Conservation (phyloP, 2,113 vertebrate species). For the Maccullochella peelii region DNA sequence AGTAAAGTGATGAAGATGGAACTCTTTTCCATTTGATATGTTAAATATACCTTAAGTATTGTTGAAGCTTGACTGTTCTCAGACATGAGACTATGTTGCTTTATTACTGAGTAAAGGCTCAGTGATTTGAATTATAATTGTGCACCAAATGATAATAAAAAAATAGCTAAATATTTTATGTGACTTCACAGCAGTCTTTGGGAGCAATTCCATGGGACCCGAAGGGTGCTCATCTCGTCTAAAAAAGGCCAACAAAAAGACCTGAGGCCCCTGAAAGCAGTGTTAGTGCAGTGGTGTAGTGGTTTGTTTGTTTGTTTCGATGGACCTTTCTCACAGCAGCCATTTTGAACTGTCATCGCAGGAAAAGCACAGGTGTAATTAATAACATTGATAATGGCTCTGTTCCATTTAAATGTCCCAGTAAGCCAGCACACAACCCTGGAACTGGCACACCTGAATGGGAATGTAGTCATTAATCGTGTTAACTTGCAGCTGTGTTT, state of each 20-base stretch:
- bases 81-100: conserved; percentile 12
- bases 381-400: conserved; percentile 19
- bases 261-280: neutral
- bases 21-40: conserved; percentile 32
- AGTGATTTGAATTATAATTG: neutral
- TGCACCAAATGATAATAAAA: neutral
- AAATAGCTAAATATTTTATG: neutral
- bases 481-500: conserved; percentile 45
- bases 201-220: neutral
- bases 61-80: conserved; percentile 2
- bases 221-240: neutral
- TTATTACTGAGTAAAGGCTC: neutral
- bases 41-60: conserved; percentile 36
- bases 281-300: neutral
- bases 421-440: conserved; percentile 4
- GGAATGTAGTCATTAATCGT: conserved; percentile 37
- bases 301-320: neutral
- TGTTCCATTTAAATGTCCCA: conserved; percentile 39
- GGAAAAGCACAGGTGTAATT: conserved; percentile 35
- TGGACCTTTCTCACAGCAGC: conserved; percentile 9
- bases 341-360: neutral
- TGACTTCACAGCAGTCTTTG: neutral
- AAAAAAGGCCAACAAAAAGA: neutral
- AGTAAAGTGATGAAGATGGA: conserved; percentile 49
- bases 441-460: conserved; percentile 40